Base-by-base conservation (phyloP, 2,888 invertebrate genomes). In the Athalia cordata region DNA sequence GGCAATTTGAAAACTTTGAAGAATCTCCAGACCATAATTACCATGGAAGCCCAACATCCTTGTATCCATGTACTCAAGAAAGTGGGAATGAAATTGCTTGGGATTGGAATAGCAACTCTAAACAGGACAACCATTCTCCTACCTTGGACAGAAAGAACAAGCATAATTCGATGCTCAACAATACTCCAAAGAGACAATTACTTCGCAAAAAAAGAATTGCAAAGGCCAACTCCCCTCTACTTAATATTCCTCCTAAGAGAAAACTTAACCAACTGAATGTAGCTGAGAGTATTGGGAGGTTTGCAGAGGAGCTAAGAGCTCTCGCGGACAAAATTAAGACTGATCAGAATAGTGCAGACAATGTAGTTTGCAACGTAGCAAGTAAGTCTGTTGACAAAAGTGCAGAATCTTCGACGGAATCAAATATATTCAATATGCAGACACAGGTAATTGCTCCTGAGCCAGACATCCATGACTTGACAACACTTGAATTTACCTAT, bases 31-130 rank as follows among this genome's bases (percentile, higher is more conserved):
- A 84, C 45, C 66, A 83, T 8, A 80, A 84, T 11, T 81, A 82
- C 72, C 79, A 76, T 0, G 78, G 68, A 45, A 90, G 89, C 80
- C 89, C 88, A 47, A 83, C 87, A 74, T 62, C 64, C 11, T 85
- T 86, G 66, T 82, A 89, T 47, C 86, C 88, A 7, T 88, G 84
- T 57, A 91, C 91, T 5, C 91, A 91, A 83, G 91, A 91, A n/a
- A 84, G 84, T 77, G 85, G 84, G 29, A 86, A 84, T 64, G 91
- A 92, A 83, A 91, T 92, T 13, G 85, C 90, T 5, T 92, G 92
- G 92, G 91, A 92, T 81, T 92, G 92, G 91, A 90, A 91, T 81
- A 90, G 89, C 15, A 88, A 91, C 2, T 78, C 59, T 3, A 5
- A 43, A 0, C 43, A 77, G 9, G 3, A 29, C 8, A 9, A 5